Percentiles rank a stretch among this genome's conserved stretches.
Conservation (phyloP, 2,888 invertebrate species). For the Sipha maydis region DNA sequence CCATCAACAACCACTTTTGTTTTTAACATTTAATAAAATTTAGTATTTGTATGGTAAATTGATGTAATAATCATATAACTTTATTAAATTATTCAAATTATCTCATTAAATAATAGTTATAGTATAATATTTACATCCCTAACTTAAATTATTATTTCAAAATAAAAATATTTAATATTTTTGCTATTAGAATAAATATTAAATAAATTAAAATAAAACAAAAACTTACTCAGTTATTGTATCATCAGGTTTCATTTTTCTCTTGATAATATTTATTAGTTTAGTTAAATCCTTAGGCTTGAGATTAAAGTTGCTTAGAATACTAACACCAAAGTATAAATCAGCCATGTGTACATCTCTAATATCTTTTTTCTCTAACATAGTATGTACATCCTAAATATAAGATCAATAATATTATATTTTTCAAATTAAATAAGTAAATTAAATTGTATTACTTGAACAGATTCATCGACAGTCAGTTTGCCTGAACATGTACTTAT, state of each 20-base stretch:
- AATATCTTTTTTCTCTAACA: conserved; percentile 57
- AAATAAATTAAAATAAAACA: not conserved
- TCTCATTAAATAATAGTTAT: no score
- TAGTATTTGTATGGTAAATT: no score
- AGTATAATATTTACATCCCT: no score
- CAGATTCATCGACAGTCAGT: conserved; percentile 44
- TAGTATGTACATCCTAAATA: conserved; percentile 36
- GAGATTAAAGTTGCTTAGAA: conserved; percentile 38
- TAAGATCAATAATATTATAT: not conserved
- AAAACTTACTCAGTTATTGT: conserved; percentile 47
- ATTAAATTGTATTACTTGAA: conserved; percentile 36
- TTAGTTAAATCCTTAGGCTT: conserved; percentile 54
- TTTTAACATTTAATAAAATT: no score
- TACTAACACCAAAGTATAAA: conserved; percentile 31
- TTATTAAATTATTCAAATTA: no score
- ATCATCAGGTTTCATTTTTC: conserved; percentile 60
- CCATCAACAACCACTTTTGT: no score
- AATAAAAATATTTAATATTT: no score
- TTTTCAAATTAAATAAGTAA: not conserved
- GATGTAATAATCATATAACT: no score
- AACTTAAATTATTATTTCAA: no score
- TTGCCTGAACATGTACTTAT: conserved; percentile 34
- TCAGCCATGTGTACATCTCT: conserved; percentile 56
- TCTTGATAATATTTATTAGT: conserved; percentile 55
- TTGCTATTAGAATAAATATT: no score